Evolutionary conservation across 2,113 vertebrate species (phyloP).

Genomic region (Tympanuchus pallidicinctus): DNA sequence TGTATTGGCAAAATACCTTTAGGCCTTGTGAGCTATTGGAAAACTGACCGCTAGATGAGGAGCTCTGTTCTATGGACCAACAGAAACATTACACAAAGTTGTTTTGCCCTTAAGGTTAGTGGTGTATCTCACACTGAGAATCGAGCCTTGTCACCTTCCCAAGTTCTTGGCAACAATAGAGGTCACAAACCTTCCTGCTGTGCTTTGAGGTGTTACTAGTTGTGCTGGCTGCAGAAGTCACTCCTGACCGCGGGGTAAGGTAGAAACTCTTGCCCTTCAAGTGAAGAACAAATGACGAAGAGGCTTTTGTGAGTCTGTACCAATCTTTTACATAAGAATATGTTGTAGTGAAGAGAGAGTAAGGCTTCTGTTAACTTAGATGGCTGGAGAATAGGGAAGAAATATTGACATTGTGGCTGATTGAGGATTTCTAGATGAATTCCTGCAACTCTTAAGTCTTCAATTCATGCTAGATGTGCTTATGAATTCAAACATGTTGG

Average conservation of each 20-base stretch:
- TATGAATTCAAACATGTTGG: background rate
- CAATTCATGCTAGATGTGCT: background rate
- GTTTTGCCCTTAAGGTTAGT: background rate
- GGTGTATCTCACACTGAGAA: background rate
- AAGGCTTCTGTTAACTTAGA: background rate
- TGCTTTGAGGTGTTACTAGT: background rate
- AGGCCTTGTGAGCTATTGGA: background rate
- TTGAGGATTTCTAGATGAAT: background rate
- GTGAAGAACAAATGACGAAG: background rate
- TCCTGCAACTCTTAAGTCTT: background rate
- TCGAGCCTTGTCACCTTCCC: background rate
- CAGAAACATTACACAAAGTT: background rate
- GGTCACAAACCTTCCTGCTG: background rate
- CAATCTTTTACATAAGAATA: background rate
- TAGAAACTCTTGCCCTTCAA: background rate
- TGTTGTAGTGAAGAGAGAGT: background rate
- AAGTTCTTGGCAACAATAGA: background rate
- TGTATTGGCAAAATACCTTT: background rate
- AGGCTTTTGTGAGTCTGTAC: background rate
- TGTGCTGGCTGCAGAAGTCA: background rate
- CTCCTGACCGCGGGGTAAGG: background rate
- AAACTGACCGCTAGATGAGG: background rate
- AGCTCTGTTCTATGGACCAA: background rate
- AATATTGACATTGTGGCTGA: background rate
- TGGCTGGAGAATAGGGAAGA: background rate